Evolutionary conservation across 2,888 invertebrate genomes (phyloP), one percentile per base, ranked within the genome.

Genomic region (Coenonympha glycerion): DNA sequence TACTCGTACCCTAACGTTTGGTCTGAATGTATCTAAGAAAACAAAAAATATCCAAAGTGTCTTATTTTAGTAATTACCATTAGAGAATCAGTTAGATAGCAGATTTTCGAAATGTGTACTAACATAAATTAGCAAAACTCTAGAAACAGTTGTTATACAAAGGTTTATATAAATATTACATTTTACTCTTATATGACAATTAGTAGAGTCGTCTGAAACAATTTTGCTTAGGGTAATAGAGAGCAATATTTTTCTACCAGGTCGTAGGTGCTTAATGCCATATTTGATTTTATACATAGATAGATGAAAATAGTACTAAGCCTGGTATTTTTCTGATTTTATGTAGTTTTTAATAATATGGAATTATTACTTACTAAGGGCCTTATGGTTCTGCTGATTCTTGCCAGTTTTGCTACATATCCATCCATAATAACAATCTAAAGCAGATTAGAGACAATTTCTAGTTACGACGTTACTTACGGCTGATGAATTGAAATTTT

Each of bases 31-130:
- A 76, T 70, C 59, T 76, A 80, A 79, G 73, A 70, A 76, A 83
- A 82, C 74, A 73, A 73, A 84, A 80, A 75, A 80, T 82, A 82
- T 77, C 76, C 68, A 68, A 82, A 80, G 85, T 86, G 85, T 86
- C 86, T 85, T 86, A 85, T 84, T 81, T 81, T 85, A 87, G 85
- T 81, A 82, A 79, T 73, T 73, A 73, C 79, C 79, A 82, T 79
- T 86, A 85, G 83, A 69, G 60, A 68, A 75, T 74, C 79, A 81
- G 77, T 76, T 85, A 84, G 83, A 60, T 85, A 84, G 84, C 74
- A 74, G 74, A 82, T 79, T 80, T 84, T 81, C 73, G 69, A 84
- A 81, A 79, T 76, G 65, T 85, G 73, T 84, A 83, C 72, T 73
- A 68, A 78, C 68, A 76, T 72, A 69, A 66, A 67, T 71, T 82